Conservation (phyloP, 2,888 invertebrate genomes). For the Ernsta delagoae region DNA sequence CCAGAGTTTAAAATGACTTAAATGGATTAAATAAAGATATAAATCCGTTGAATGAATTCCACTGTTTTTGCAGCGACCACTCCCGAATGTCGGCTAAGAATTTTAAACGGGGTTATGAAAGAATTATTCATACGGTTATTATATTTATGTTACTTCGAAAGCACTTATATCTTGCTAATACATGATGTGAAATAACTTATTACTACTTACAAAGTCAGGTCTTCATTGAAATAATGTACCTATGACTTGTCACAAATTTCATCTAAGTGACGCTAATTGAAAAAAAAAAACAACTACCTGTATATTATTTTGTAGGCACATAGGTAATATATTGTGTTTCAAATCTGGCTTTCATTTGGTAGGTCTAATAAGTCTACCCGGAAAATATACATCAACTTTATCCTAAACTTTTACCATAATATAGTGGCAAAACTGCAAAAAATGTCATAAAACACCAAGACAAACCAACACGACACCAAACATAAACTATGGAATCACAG, state of each 20-base stretch:
- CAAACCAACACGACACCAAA: not conserved
- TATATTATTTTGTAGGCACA: too few species aligned
- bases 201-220: too few species aligned
- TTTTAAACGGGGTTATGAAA: constrained; percentile 26
- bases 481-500: not conserved
- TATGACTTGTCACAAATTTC: too few species aligned
- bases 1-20: constrained; percentile 12
- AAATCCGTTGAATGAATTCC: constrained; percentile 34
- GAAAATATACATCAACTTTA: too few species aligned
- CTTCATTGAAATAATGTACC: too few species aligned
- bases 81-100: constrained; percentile 6
- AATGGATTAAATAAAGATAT: constrained; percentile 31
- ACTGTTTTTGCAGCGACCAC: constrained; percentile 26
- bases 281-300: too few species aligned
- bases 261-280: too few species aligned
- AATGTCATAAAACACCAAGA: not conserved
- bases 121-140: constrained; percentile 8
- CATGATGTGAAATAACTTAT: too few species aligned
- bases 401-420: too few species aligned
- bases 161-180: not conserved
- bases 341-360: too few species aligned
- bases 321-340: too few species aligned
- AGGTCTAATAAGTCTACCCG: too few species aligned
- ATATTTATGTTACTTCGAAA: not conserved
- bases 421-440: not conserved